Conservation (phyloP, 92 coral and sea anemone genomes). For the Montipora capitata region DNA sequence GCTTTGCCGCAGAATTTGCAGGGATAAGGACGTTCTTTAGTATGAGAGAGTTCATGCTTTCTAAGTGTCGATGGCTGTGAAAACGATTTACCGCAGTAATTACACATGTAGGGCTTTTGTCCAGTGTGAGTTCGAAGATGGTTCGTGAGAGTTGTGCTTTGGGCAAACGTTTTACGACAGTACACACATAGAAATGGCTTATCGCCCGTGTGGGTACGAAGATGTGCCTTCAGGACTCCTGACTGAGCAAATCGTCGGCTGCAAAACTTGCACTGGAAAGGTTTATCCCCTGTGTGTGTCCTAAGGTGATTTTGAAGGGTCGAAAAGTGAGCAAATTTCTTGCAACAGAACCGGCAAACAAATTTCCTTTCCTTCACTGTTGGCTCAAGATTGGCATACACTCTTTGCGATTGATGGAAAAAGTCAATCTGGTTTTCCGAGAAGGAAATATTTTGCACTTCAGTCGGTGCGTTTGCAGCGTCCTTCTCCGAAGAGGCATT, state of each 20-base stretch:
- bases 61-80: constrained; percentile 84
- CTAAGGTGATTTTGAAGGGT: constrained; percentile 80
- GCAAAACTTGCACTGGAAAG: constrained; percentile 76
- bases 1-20: constrained; percentile 78
- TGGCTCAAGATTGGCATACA: neutral
- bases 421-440: neutral
- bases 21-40: constrained; percentile 76
- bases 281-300: constrained; percentile 81
- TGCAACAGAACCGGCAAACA: constrained; percentile 67
- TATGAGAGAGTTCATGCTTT: constrained; percentile 84
- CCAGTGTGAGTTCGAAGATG: constrained; percentile 84
- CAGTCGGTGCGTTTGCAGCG: neutral
- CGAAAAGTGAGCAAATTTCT: constrained; percentile 77
- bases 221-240: constrained; percentile 80
- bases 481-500: neutral
- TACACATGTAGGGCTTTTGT: constrained; percentile 80
- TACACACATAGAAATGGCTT: constrained; percentile 71
- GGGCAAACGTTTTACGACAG: constrained; percentile 78
- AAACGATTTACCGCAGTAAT: constrained; percentile 66
- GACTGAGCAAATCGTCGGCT: constrained; percentile 78
- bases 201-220: constrained; percentile 84
- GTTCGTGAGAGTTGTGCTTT: constrained; percentile 81
- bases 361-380: constrained; percentile 30
- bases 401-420: neutral
- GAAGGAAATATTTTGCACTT: neutral